Conservation (phyloP, 2,797 vertebrate genomes). For the Halcyon leucocephala region DNA sequence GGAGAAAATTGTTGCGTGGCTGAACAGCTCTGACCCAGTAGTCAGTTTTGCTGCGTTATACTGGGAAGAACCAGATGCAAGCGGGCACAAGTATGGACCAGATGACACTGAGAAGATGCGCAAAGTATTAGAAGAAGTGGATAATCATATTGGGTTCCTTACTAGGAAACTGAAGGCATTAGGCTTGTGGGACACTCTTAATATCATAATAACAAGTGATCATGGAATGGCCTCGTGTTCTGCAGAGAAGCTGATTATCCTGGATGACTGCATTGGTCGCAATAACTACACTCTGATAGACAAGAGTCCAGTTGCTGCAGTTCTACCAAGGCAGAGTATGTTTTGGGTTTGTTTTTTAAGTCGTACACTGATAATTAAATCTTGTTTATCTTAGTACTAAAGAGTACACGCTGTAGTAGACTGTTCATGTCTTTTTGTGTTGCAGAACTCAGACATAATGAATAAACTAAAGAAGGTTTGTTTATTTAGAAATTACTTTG, state of each 20-base stretch:
- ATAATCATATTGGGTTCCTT: constrained; percentile 86
- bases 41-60: constrained; percentile 90
- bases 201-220: constrained; percentile 93
- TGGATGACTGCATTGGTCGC: constrained; percentile 84
- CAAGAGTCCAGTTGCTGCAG: constrained; percentile 84
- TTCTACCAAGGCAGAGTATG: constrained; percentile 86
- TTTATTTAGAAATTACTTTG: neutral
- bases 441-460: neutral
- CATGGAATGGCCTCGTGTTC: constrained; percentile 96
- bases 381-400: neutral
- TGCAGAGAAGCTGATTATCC: constrained; percentile 81
- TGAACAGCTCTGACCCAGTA: constrained; percentile 77
- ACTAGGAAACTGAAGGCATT: constrained; percentile 80
- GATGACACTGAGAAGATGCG: constrained; percentile 85
- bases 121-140: constrained; percentile 84
- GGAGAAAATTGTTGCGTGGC: constrained; percentile 82
- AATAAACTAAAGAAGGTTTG: neutral
- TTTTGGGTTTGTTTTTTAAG: neutral
- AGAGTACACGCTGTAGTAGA: neutral
- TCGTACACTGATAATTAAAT: neutral
- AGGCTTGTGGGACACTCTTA: constrained; percentile 89
- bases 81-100: constrained; percentile 90
- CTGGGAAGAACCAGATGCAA: constrained; percentile 92
- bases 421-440: neutral
- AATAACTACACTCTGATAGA: constrained; percentile 87